phyloP scores from a whole-genome alignment of 2,888 invertebrate genomes.

The Apoda limacodes region DNA sequence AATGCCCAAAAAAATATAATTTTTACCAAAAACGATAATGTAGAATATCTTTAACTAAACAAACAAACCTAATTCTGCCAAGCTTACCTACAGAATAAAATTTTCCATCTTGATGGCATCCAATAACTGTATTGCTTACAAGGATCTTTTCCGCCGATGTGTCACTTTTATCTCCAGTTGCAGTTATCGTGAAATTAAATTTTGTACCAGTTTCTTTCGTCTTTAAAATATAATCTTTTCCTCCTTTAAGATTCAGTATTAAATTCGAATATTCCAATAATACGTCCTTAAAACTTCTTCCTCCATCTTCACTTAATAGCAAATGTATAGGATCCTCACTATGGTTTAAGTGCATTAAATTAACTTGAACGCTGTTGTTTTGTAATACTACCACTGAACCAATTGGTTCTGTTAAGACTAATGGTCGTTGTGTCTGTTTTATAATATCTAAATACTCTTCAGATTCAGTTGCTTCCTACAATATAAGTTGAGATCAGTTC shows the following conservation, averaged over 20 bases:
- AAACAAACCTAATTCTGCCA: background rate
- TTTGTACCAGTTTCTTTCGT: slow-evolving; percentile 59
- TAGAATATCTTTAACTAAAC: too few species aligned
- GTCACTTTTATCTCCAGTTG: slow-evolving; percentile 31
- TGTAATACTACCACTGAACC: slow-evolving; percentile 56
- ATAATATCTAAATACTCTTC: too few species aligned
- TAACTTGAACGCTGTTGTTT: slow-evolving; percentile 60
- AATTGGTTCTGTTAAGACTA: slow-evolving; percentile 50
- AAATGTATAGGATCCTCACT: slow-evolving; percentile 50
- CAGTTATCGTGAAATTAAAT: slow-evolving; percentile 57
- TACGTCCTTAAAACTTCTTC: slow-evolving; percentile 42
- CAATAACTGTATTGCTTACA: slow-evolving; percentile 19
- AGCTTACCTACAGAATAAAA: slow-evolving; percentile 55
- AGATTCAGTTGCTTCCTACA: too few species aligned
- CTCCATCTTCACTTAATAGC: slow-evolving; percentile 50
- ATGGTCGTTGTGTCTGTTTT: slow-evolving; percentile 29
- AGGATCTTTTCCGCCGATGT: background rate
- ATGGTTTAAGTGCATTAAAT: slow-evolving; percentile 46
- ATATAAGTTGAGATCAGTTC: too few species aligned
- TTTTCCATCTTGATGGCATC: slow-evolving; percentile 46
- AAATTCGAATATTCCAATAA: slow-evolving; percentile 49
- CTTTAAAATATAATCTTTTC: slow-evolving; percentile 55
- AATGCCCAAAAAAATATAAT: too few species aligned
- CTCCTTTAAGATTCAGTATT: slow-evolving; percentile 52
- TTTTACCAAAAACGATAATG: too few species aligned